Base-by-base conservation (phyloP, 1,140 invertebrate genomes). In the Neuroterus valhalla region DNA sequence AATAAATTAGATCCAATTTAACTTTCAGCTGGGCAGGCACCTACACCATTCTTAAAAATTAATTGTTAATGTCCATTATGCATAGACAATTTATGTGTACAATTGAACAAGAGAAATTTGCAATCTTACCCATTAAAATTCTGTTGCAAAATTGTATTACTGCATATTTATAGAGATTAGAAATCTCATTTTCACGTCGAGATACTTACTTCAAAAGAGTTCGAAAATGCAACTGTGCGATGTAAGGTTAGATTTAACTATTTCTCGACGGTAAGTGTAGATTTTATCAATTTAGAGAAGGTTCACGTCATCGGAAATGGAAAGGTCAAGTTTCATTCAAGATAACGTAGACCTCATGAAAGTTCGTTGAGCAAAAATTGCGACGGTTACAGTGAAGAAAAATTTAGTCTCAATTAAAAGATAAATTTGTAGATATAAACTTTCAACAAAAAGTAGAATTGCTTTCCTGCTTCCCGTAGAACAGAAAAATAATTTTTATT, bases 271-370 rank as follows among this genome's bases (percentile, higher is more conserved):
- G 31, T 62, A 62, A 23, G 21, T 31, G 26, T 31, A 26, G 31
- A n/a, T 31, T 15, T 26, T 14, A n/a, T 23, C 23, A 62, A 26
- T 62, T 62, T 62, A 62, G 55, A 62, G 55, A 62, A 62, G 15
- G 23, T 31, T 38, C 55, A 31, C 55, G 26, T 38, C 26, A 62
- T 62, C 55, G 21, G 23, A 62, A 62, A 62, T 62, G 55, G n/a
- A 62, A 48, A 62, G 55, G 55, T 62, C 55, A 62, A 62, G 55
- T 62, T 62, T 62, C 55, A 62, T 62, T 62, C 55, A 62, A 3
- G 55, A 62, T 62, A 62, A 62, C 55, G 26, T 6, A 15, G 14
- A 14, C 5, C 23, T 31, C 3, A 26, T 26, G 26, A 8, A 31
- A 31, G 26, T 26, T 26, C 11, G 26, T n/a, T 62, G 15, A 3